phyloP scores from a whole-genome alignment of 1,140 invertebrate species.

The Drosophila setifemur region DNA sequence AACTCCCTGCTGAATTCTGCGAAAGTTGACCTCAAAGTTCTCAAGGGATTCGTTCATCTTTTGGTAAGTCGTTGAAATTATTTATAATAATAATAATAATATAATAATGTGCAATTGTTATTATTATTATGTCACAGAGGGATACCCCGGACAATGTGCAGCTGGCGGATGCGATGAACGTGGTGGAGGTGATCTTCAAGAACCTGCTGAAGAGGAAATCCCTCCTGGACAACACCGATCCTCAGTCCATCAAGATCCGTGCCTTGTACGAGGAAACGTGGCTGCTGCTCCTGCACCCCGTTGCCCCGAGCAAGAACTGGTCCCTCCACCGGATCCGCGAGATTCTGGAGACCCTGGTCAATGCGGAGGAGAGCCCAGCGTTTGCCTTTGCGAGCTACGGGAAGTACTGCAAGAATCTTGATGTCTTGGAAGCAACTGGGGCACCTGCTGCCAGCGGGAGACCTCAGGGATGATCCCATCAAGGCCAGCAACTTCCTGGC shows the following conservation, averaged over 20 bases:
- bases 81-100: background rate
- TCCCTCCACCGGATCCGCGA: slow-evolving; percentile 83
- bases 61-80: too few relatives aligned
- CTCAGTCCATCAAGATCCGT: background rate
- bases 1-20: slow-evolving; percentile 86
- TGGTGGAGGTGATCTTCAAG: slow-evolving; percentile 87
- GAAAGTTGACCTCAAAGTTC: slow-evolving; percentile 62
- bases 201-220: slow-evolving; percentile 86
- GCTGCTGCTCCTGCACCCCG: slow-evolving; percentile 76
- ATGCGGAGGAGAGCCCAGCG: slow-evolving; percentile 59
- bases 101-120: slow-evolving; percentile 27
- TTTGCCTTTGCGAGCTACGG: slow-evolving; percentile 85
- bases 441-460: slow-evolving; percentile 73
- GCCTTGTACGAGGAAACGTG: slow-evolving; percentile 40
- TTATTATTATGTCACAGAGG: background rate
- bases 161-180: slow-evolving; percentile 82
- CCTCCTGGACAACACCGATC: slow-evolving; percentile 32
- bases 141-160: slow-evolving; percentile 2
- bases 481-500: slow-evolving; percentile 87
- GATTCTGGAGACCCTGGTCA: slow-evolving; percentile 85
- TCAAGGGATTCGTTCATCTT: slow-evolving; percentile 23
- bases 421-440: slow-evolving; percentile 86
- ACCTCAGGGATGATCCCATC: slow-evolving; percentile 22
- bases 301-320: slow-evolving; percentile 83
- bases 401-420: slow-evolving; percentile 86